Evolutionary conservation across 1,140 invertebrate genomes (phyloP).

Genomic region (Lucilia cuprina): DNA sequence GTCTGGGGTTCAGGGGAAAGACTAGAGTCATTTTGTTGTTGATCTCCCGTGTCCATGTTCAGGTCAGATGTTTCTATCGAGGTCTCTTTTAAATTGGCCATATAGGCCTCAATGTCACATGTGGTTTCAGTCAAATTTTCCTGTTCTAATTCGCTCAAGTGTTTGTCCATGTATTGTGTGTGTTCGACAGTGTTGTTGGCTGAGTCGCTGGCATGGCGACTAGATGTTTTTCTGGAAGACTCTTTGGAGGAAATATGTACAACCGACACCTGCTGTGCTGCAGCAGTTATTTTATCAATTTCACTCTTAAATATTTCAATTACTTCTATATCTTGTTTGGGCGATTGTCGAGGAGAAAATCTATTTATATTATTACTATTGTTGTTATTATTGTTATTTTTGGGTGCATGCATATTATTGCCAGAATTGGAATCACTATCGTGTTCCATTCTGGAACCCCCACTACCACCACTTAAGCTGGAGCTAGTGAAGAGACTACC

Average conservation of each 20-base stretch:
- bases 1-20: conserved; percentile 59
- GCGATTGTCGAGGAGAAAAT: conserved; percentile 58
- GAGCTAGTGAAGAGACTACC: conserved; percentile 54
- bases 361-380: conserved; percentile 27
- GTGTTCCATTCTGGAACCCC: conserved; percentile 24
- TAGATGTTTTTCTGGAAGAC: conserved; percentile 37
- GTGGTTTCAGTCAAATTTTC: conserved; percentile 56
- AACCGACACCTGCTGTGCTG: conserved; percentile 57
- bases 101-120: conserved; percentile 60
- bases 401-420: not conserved
- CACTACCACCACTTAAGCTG: conserved; percentile 10
- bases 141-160: conserved; percentile 57
- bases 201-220: conserved; percentile 25
- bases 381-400: not conserved
- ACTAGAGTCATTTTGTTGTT: conserved; percentile 59
- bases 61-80: conserved; percentile 52
- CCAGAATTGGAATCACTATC: conserved; percentile 14
- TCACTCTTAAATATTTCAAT: conserved; percentile 60
- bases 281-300: conserved; percentile 52
- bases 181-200: conserved; percentile 44
- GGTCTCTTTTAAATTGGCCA: conserved; percentile 60
- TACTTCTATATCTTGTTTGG: conserved; percentile 59
- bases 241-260: conserved; percentile 47
- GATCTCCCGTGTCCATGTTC: conserved; percentile 47
- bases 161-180: conserved; percentile 56